phyloP scores from a whole-genome alignment of 2,888 invertebrate species.

The Cephus spinipes region DNA sequence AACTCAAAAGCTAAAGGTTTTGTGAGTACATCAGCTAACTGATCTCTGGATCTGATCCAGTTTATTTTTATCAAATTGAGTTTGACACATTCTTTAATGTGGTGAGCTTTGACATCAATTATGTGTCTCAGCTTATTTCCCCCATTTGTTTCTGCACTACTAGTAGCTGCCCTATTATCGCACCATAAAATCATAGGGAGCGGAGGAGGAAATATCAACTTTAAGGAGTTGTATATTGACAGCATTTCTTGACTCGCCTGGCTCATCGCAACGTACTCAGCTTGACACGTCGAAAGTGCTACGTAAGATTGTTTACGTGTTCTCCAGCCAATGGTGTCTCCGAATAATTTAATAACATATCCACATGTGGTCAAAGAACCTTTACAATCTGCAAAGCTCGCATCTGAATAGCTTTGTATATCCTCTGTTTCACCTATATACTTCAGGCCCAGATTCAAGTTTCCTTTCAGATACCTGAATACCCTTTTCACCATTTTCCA shows the following conservation, averaged over 20 bases:
- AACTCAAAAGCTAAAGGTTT: too few species aligned
- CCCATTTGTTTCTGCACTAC: slow-evolving; percentile 12
- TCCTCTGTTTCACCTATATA: slow-evolving; percentile 23
- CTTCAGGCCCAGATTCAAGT: slow-evolving; percentile 21
- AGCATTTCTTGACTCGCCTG: slow-evolving; percentile 18
- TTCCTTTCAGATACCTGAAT: slow-evolving; percentile 29
- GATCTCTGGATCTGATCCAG: too few species aligned
- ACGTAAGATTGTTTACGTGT: slow-evolving; percentile 21
- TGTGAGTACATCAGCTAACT: too few species aligned
- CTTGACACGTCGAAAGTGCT: slow-evolving; percentile 20
- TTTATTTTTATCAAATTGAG: background rate
- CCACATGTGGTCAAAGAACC: slow-evolving; percentile 24
- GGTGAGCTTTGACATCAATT: slow-evolving; percentile 17
- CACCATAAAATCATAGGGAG: slow-evolving; percentile 26
- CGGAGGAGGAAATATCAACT: slow-evolving; percentile 7
- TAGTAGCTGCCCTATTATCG: slow-evolving; percentile 30
- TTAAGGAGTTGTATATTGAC: slow-evolving; percentile 13
- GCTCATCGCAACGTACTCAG: slow-evolving; percentile 26
- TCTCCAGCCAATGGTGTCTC: slow-evolving; percentile 21
- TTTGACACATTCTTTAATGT: slow-evolving; percentile 25
- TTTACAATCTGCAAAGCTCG: slow-evolving; percentile 28
- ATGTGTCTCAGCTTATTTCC: slow-evolving; percentile 23
- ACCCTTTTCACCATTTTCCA: slow-evolving; percentile 34
- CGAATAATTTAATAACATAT: slow-evolving; percentile 20
- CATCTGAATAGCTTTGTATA: slow-evolving; percentile 26